Conservation (phyloP, 2,113 vertebrate species). For the Mormyrus lacerda region DNA sequence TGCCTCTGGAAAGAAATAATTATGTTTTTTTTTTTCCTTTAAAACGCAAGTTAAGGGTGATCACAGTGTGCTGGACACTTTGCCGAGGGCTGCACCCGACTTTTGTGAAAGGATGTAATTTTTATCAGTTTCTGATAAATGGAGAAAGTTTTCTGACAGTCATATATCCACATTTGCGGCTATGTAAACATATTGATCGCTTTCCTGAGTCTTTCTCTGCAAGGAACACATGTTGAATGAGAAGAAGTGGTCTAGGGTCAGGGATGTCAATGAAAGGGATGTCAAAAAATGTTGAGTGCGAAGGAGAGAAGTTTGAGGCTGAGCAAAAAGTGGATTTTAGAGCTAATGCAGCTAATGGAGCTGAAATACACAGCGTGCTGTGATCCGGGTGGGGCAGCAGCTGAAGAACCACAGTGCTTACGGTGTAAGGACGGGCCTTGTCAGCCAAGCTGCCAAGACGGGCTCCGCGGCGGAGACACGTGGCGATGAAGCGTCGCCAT, state of each 20-base stretch:
- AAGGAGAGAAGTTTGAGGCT: background rate
- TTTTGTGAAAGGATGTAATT: background rate
- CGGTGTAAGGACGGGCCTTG: slow-evolving; percentile 69
- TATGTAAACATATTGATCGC: background rate
- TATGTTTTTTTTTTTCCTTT: background rate
- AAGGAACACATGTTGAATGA: background rate
- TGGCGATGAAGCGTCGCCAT: slow-evolving; percentile 61
- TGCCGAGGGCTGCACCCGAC: background rate
- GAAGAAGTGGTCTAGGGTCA: background rate
- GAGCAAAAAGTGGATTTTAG: background rate
- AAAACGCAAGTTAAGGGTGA: too few relatives aligned
- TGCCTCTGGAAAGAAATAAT: background rate
- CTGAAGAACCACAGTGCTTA: slow-evolving; percentile 70
- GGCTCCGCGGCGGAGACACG: slow-evolving; percentile 50
- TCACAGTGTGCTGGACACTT: background rate
- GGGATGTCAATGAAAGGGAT: background rate
- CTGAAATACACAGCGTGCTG: slow-evolving; percentile 62
- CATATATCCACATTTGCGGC: background rate
- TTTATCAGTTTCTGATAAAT: background rate
- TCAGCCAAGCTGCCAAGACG: slow-evolving; percentile 55
- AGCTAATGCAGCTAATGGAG: slow-evolving; percentile 17
- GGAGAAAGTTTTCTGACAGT: background rate
- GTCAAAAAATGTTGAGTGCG: background rate
- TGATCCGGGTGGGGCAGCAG: slow-evolving; percentile 53
- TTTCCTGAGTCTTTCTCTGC: background rate